Evolutionary conservation across 2,113 vertebrate species (phyloP).

Genomic region (Nannospalax galili): DNA sequence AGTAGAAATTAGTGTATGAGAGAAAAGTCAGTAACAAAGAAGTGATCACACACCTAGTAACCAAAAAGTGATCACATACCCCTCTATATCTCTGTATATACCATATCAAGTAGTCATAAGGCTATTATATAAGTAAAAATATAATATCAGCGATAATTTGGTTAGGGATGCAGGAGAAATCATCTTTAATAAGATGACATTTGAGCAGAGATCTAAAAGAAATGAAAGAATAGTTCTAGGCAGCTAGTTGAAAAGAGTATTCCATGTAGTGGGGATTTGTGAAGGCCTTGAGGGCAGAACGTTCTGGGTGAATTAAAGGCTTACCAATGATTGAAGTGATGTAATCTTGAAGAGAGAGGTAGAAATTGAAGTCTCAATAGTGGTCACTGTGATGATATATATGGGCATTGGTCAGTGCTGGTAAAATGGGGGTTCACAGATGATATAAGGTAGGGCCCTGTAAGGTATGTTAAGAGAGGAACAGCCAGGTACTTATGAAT

Average conservation of each 20-base stretch:
- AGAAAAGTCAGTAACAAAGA: neutral
- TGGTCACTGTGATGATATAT: neutral
- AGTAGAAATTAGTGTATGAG: neutral
- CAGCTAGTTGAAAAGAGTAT: neutral
- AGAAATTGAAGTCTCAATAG: neutral
- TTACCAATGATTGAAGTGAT: neutral
- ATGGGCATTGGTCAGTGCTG: neutral
- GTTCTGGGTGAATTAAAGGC: neutral
- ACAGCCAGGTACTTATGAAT: neutral
- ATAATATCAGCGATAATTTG: conserved; percentile 21
- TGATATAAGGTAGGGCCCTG: neutral
- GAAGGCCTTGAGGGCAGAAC: neutral
- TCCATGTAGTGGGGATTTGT: neutral
- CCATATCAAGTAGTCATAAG: neutral
- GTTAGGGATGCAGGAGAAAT: neutral
- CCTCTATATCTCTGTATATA: neutral
- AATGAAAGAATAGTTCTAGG: neutral
- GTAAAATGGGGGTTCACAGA: neutral
- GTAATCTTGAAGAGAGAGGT: neutral
- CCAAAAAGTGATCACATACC: no score
- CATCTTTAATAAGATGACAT: conserved; percentile 7
- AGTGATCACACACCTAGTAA: neutral
- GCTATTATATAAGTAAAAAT: neutral
- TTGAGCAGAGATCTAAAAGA: conserved; percentile 33
- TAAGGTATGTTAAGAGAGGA: neutral